Conservation (phyloP, 2,888 invertebrate genomes). For the Malthinus seriepunctatus region DNA sequence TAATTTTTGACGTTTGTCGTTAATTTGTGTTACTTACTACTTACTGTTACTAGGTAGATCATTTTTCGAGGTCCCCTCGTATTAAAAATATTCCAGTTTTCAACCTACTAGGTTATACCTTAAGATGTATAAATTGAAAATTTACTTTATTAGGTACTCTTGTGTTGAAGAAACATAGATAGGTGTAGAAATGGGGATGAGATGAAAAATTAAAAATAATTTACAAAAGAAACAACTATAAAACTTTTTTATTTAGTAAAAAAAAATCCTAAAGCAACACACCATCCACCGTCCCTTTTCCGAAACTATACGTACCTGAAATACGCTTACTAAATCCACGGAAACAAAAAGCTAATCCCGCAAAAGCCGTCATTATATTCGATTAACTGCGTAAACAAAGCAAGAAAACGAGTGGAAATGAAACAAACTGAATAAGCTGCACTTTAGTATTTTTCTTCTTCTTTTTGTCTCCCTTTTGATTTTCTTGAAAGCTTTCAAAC, state of each 20-base stretch:
- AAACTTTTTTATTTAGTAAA: background rate
- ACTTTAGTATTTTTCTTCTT: conserved; percentile 18
- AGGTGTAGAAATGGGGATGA: too few species aligned
- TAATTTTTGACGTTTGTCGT: too few species aligned
- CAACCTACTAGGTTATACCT: too few species aligned
- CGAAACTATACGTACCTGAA: conserved; percentile 19
- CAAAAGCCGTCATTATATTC: conserved; percentile 32
- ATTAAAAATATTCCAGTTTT: too few species aligned
- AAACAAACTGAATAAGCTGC: conserved; percentile 14
- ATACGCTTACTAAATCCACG: conserved; percentile 17
- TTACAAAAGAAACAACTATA: background rate
- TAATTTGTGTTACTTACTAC: too few species aligned
- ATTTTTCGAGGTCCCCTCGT: too few species aligned
- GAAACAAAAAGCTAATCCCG: conserved; percentile 31
- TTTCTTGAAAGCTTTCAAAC: conserved; percentile 26
- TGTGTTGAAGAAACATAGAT: too few species aligned
- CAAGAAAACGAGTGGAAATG: conserved; percentile 27
- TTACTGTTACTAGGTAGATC: too few species aligned
- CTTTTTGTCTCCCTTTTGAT: conserved; percentile 19
- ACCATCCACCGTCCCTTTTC: conserved; percentile 15
- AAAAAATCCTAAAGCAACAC: background rate
- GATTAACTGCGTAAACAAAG: conserved; percentile 33
- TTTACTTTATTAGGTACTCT: too few species aligned
- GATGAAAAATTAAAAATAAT: too few species aligned
- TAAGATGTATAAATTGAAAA: too few species aligned